Conservation (phyloP, 2,113 vertebrate genomes). For the Stercorarius parasiticus region DNA sequence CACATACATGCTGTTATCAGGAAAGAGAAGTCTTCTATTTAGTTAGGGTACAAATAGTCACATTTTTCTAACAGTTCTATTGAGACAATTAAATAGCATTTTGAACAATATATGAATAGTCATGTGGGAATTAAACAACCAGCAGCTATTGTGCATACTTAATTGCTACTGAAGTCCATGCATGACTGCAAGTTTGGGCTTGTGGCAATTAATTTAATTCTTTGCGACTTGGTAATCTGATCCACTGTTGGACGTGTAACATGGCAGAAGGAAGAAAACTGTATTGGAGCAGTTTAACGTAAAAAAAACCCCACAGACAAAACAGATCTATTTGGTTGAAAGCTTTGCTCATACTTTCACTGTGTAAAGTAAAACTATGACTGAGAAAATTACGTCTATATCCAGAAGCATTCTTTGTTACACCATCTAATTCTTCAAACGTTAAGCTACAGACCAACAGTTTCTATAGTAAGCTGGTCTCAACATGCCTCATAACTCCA, state of each 20-base stretch:
- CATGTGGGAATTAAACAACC: neutral
- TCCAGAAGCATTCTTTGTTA: neutral
- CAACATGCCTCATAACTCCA: neutral
- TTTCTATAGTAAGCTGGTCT: neutral
- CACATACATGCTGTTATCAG: neutral
- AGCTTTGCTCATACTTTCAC: neutral
- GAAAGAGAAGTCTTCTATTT: neutral
- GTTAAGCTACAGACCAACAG: neutral
- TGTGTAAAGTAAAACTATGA: neutral
- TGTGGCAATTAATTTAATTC: neutral
- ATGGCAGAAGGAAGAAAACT: neutral
- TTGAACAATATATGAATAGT: neutral
- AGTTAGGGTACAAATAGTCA: neutral
- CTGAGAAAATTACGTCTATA: neutral
- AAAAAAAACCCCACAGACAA: neutral
- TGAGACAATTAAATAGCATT: neutral
- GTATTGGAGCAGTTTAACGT: neutral
- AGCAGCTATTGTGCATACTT: neutral
- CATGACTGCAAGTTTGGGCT: neutral
- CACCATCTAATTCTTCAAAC: neutral
- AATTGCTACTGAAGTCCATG: neutral
- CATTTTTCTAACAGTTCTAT: neutral
- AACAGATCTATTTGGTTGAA: neutral
- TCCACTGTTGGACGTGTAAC: neutral
- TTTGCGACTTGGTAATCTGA: neutral